phyloP scores from a whole-genome alignment of 2,797 vertebrate genomes.

The Alectoris magna region DNA sequence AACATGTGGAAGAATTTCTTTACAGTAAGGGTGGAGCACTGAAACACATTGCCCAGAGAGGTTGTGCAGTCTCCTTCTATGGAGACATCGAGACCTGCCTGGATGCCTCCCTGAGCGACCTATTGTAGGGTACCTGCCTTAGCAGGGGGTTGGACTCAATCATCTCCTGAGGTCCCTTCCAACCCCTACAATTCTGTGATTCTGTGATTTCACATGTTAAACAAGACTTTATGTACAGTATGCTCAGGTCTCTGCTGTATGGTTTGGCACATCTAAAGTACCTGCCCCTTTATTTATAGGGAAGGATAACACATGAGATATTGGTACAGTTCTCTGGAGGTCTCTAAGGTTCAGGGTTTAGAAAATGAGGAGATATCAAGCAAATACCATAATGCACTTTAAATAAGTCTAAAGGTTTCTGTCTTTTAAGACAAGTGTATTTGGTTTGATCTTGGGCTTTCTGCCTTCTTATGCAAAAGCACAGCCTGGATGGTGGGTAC shows the following conservation, averaged over 20 bases:
- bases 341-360: background rate
- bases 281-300: background rate
- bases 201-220: background rate
- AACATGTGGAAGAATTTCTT: too few species aligned
- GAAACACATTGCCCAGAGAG: too few species aligned
- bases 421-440: background rate
- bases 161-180: too few species aligned
- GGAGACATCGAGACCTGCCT: too few species aligned
- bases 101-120: too few species aligned
- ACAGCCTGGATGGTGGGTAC: background rate
- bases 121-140: too few species aligned
- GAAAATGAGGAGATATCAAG: background rate
- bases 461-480: background rate
- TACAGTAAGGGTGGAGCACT: too few species aligned
- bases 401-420: background rate
- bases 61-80: too few species aligned
- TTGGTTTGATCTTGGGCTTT: background rate
- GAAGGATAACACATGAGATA: background rate
- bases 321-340: background rate
- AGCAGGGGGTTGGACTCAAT: too few species aligned
- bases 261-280: background rate
- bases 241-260: fast-evolving
- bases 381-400: background rate
- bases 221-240: background rate
- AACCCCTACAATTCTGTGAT: too few species aligned